Evolutionary conservation across 2,113 vertebrate species (phyloP).

Genomic region (Onychorhynchus coronatus): DNA sequence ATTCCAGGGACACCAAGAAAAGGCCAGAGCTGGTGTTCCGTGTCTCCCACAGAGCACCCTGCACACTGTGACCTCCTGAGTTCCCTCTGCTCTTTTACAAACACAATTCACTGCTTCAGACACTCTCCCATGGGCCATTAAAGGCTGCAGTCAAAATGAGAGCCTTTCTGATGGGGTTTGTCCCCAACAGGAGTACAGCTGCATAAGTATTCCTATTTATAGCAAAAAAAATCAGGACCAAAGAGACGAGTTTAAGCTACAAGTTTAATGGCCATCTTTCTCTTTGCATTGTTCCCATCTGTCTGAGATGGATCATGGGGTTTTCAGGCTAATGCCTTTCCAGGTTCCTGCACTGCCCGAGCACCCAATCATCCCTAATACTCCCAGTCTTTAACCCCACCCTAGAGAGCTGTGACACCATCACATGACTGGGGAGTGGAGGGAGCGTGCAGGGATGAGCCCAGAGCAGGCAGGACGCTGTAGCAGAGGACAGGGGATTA

Average conservation of each 20-base stretch:
- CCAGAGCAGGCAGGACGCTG: rapidly evolving
- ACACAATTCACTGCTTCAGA: neutral
- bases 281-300: rapidly evolving
- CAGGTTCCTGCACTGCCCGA: neutral
- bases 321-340: neutral
- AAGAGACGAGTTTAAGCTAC: neutral
- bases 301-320: rapidly evolving
- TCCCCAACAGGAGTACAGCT: neutral
- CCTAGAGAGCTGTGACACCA: neutral
- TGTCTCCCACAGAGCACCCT: neutral
- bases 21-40: neutral
- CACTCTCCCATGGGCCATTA: rapidly evolving
- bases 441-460: neutral
- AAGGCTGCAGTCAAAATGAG: neutral
- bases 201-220: neutral
- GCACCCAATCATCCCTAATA: neutral
- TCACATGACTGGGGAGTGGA: rapidly evolving
- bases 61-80: neutral
- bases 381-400: neutral
- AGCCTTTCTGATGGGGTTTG: neutral
- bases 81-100: neutral
- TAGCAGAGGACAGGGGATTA: neutral
- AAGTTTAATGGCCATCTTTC: neutral
- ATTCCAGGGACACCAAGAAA: slow-evolving; percentile 1
- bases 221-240: neutral